Base-by-base conservation (phyloP, 2,888 invertebrate species). In the Formica aserva region DNA sequence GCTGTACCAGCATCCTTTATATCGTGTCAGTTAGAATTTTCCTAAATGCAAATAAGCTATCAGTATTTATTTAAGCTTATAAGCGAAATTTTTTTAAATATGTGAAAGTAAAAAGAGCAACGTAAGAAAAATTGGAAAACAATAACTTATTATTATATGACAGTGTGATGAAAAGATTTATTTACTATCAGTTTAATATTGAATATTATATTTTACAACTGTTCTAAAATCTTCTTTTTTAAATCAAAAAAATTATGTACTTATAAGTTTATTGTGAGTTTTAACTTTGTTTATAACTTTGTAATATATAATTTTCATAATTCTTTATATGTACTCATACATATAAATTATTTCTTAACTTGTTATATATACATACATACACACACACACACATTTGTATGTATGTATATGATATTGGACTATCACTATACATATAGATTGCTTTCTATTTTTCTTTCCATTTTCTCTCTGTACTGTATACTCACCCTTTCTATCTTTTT, bases 21-120 rank as follows among this genome's bases (percentile, higher is more conserved):
- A n/a, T n/a, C 52, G 26, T n/a, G 41, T 11, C 22, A 63, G 45
- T 75, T 72, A n/a, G 13, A 13, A 72, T 57, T 72, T 38, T 60
- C 1, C 9, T 8, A n/a, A 60, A 22, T 26, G 9, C 11, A 13
- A 38, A 35, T 38, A 60, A 9, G 2, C 41, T n/a, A 52, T 18
- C 0, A 3, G 1, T 6, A 38, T 60, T 72, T 57, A 3, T 18
- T 38, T 26, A 8, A 35, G 18, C 18, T 55, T 18, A 29, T 18
- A 13, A 6, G 3, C 9, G 15, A 55, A 38, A 15, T 9, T 11
- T 45, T 45, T 45, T 18, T 45, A 9, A 3, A 45, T 66, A 52
- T 69, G 13, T 69, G 0, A 22, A 52, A 71, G n/a, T 52, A 35
- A 52, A 15, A 35, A 18, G 5, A 48, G n/a, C 2, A 52, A n/a